phyloP scores from a whole-genome alignment of 2,797 vertebrate species.

The Leptoclinus maculatus region DNA sequence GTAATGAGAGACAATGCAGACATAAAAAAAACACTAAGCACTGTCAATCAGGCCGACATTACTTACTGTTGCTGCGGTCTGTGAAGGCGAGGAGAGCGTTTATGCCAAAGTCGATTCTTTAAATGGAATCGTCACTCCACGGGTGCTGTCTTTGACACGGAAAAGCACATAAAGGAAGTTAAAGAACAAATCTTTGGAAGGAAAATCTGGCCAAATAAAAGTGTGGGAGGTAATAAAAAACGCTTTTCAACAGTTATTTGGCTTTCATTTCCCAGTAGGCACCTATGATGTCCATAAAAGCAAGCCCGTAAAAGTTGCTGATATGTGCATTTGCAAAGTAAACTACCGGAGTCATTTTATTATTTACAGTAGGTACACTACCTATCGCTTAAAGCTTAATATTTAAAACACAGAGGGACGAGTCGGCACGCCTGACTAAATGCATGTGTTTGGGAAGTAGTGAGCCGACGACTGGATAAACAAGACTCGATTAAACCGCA shows the following conservation, averaged over 20 bases:
- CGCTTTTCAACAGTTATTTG: constrained; percentile 8
- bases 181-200: not conserved
- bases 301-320: constrained; percentile 7
- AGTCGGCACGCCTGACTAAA: not conserved
- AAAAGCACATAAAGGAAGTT: not conserved
- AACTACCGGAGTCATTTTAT: constrained; percentile 25
- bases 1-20: constrained; percentile 35
- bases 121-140: constrained; percentile 17
- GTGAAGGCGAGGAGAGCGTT: not conserved
- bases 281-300: not conserved
- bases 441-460: not conserved
- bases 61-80: constrained; percentile 4
- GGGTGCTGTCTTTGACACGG: constrained; percentile 8
- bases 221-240: constrained; percentile 3
- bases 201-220: constrained; percentile 1
- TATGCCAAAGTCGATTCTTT: constrained; percentile 27
- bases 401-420: not conserved
- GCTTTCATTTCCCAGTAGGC: not conserved
- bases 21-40: constrained; percentile 22
- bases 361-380: not conserved
- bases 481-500: not conserved
- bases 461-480: not conserved
- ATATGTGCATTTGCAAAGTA: constrained; percentile 19
- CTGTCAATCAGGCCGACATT: constrained; percentile 42
- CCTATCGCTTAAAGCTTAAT: not conserved